phyloP scores from a whole-genome alignment of 2,797 vertebrate genomes.

The Protonibea diacanthus region DNA sequence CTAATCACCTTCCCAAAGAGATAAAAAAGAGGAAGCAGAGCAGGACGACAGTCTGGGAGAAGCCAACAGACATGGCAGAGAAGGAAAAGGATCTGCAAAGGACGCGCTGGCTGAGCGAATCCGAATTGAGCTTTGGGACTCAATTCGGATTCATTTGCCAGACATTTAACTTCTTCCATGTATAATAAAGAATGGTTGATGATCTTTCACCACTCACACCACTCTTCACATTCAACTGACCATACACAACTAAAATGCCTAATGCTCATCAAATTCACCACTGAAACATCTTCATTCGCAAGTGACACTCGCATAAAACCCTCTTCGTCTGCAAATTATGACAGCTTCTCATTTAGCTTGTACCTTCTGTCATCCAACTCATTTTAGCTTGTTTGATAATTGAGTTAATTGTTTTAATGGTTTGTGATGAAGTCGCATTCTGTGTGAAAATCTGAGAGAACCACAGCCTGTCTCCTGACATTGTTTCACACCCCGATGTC shows the following conservation, averaged over 20 bases:
- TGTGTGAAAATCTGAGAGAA: not conserved
- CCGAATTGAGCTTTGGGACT: constrained; percentile 14
- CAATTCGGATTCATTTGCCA: not conserved
- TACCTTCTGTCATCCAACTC: not conserved
- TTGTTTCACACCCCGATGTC: not conserved
- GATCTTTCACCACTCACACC: not conserved
- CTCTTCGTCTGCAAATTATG: not conserved
- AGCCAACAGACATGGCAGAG: too few species aligned
- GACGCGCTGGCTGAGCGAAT: too few species aligned
- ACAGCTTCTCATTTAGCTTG: not conserved
- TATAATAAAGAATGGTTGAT: too few species aligned
- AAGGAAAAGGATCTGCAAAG: too few species aligned
- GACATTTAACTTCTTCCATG: not conserved
- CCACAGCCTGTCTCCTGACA: not conserved
- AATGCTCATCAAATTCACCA: not conserved
- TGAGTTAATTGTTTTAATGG: not conserved
- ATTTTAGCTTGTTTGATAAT: not conserved
- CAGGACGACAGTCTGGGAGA: too few species aligned
- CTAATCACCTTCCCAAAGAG: too few species aligned
- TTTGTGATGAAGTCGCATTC: not conserved
- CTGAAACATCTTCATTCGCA: not conserved
- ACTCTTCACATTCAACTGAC: not conserved
- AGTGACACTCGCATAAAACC: not conserved
- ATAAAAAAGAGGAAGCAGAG: too few species aligned
- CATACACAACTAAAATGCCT: not conserved